Conservation (phyloP, 2,113 vertebrate genomes). For the Cacatua alba region DNA sequence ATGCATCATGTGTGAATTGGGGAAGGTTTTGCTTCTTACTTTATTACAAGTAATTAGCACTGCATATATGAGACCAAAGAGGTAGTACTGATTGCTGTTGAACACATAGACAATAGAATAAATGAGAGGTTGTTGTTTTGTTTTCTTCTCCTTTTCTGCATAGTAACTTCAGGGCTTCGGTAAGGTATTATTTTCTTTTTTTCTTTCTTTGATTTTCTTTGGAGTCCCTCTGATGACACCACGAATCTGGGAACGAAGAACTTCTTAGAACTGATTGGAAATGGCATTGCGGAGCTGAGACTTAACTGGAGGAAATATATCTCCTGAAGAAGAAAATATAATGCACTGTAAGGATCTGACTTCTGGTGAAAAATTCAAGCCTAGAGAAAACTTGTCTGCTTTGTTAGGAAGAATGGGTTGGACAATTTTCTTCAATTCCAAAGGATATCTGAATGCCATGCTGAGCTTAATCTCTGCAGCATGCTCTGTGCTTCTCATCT, state of each 20-base stretch:
- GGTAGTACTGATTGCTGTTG: conserved; percentile 1
- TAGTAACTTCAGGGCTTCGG: conserved; percentile 8
- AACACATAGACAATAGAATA: neutral
- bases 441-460: conserved; percentile 73
- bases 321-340: conserved; percentile 76
- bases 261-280: conserved; percentile 79
- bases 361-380: conserved; percentile 76
- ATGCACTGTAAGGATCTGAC: conserved; percentile 70
- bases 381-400: conserved; percentile 71
- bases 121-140: neutral
- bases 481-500: conserved; percentile 86
- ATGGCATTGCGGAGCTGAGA: conserved; percentile 83
- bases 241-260: conserved; percentile 78
- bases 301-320: conserved; percentile 79
- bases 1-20: conserved; percentile 63
- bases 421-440: conserved; percentile 71
- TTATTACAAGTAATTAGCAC: conserved; percentile 1
- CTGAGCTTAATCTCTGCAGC: conserved; percentile 81
- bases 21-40: conserved; percentile 70
- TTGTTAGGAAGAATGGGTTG: conserved; percentile 77
- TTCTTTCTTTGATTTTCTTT: conserved; percentile 61
- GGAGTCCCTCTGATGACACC: conserved; percentile 68
- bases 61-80: neutral
- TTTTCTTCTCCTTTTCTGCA: neutral
- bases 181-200: conserved; percentile 52